phyloP scores from a whole-genome alignment of 2,113 vertebrate genomes.

The Macrotis lagotis region DNA sequence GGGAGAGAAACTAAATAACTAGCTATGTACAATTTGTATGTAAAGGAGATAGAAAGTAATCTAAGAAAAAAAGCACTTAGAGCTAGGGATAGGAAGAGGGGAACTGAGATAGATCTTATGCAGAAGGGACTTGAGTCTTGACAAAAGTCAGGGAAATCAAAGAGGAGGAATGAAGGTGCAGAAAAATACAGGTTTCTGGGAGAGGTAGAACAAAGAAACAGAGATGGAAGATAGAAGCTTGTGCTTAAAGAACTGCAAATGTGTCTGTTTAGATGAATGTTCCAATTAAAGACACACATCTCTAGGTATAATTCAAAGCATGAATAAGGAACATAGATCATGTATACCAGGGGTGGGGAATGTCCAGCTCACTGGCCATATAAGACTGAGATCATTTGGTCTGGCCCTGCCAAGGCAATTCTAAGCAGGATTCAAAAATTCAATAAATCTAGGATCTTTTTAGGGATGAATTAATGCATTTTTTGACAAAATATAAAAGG shows the following conservation, averaged over 20 bases:
- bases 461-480: too few relatives aligned
- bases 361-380: too few relatives aligned
- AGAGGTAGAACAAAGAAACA: neutral
- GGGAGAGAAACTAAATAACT: neutral
- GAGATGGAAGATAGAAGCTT: neutral
- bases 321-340: neutral
- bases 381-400: too few relatives aligned
- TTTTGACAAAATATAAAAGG: too few relatives aligned
- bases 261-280: neutral
- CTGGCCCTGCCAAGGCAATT: too few relatives aligned
- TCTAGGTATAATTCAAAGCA: neutral
- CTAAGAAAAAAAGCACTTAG: neutral
- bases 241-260: neutral
- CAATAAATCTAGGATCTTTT: too few relatives aligned
- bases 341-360: too few relatives aligned
- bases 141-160: neutral
- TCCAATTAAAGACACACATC: neutral
- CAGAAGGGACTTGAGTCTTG: constrained; percentile 1
- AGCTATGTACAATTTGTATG: neutral
- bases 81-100: neutral
- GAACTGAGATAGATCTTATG: neutral
- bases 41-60: neutral
- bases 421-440: too few relatives aligned
- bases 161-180: neutral
- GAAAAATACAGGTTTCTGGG: neutral